Base-by-base conservation (phyloP, 2,113 vertebrate genomes). In the Rana temporaria region DNA sequence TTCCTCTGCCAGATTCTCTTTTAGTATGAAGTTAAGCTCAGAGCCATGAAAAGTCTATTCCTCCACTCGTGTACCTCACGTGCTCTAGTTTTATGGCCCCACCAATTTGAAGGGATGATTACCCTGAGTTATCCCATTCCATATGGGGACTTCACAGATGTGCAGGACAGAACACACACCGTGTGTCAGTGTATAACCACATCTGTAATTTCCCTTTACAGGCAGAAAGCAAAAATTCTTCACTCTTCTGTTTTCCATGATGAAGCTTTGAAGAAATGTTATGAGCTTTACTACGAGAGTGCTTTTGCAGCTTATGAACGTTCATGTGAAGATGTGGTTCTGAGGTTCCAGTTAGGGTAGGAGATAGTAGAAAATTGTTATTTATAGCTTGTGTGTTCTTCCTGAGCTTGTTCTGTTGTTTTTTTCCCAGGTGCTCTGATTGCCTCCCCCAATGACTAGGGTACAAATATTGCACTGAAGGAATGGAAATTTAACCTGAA, bases 1-100 rank as follows among this genome's bases (percentile, higher is more conserved):
- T 82, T 82, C 79, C 79, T 73, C 57, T 22, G 68, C 69, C 68
- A 81, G 79, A 81, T 62, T 64, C 38, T 48, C 48, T 53, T 63
- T 71, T 9, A 20, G 59, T 55, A 62, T 53, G 48, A 30, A 65
- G 68, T 48, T 79, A 60, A 38, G 24, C 52, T 65, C 24, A 82
- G 60, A 66, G 32, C 60, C 32, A 59, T 19, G 24, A 75, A 75
- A 68, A 67, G 63, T 59, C 26, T 24, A 57, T 60, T 59, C 71
- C 53, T 63, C 71, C 59, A 64, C 19, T 17, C 42, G 42, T 82
- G 62, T 57, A 62, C 70, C 57, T 74, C 59, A 24, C 62, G 32
- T 82, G 80, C 52, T 42, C 19, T 26, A 65, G 42, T 67, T 65
- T 82, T 75, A 82, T 30, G 63, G 52, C 32, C 60, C 59, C 8